These are phyloP conservation scores for Thelaira solivaga DNA, from an alignment of 2,888 invertebrate genomes.

Conservation along the genomic window DNA sequence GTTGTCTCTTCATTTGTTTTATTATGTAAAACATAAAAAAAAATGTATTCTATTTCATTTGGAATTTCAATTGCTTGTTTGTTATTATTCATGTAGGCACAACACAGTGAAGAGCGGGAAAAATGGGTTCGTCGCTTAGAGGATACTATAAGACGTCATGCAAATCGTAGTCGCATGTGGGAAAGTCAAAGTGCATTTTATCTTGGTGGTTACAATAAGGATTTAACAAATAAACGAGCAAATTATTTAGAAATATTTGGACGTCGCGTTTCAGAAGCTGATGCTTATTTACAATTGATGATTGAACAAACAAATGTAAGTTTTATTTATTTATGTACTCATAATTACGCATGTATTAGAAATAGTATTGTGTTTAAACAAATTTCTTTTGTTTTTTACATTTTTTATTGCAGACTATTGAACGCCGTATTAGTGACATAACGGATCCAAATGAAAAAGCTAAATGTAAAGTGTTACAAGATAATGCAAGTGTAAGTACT, in stretches of 20 bases:
- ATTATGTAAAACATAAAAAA: neutral
- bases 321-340: slow-evolving; percentile 20
- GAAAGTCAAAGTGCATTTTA: slow-evolving; percentile 74
- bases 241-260: slow-evolving; percentile 85
- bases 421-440: slow-evolving; percentile 81
- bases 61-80: neutral
- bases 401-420: slow-evolving; percentile 83
- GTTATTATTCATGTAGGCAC: slow-evolving; percentile 82
- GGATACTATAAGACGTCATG: slow-evolving; percentile 93
- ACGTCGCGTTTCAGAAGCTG: slow-evolving; percentile 94
- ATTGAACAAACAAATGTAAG: slow-evolving; percentile 92
- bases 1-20: neutral
- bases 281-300: slow-evolving; percentile 96
- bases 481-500: slow-evolving; percentile 86
- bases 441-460: slow-evolving; percentile 83
- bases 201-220: slow-evolving; percentile 78
- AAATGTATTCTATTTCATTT: slow-evolving; percentile 1
- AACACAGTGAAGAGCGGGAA: slow-evolving; percentile 95
- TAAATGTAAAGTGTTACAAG: slow-evolving; percentile 84
- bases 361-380: neutral
- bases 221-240: slow-evolving; percentile 75
- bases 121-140: slow-evolving; percentile 97
- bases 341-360: too few relatives aligned
- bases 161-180: slow-evolving; percentile 78
- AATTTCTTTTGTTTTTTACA: slow-evolving; percentile 77